Base-by-base conservation (phyloP, 2,113 vertebrate species). In the Brienomyrus longianalis region DNA sequence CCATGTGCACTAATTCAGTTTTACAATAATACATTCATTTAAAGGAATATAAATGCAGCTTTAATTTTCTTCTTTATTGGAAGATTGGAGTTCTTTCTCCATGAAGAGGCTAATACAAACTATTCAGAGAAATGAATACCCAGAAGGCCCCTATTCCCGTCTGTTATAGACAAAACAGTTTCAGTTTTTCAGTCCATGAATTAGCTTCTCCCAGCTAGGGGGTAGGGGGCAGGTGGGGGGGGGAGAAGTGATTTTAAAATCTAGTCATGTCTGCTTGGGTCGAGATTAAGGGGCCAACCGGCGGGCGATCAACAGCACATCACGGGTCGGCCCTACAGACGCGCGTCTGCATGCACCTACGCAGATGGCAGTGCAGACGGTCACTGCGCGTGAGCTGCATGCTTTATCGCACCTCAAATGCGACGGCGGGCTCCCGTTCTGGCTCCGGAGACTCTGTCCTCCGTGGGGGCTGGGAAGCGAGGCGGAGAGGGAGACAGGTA, bases 241-340 rank as follows among this genome's bases (percentile, higher is more conserved):
- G 70, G 3, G 48, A 45, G 3, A 90, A 89, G 77, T 77, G 21
- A 77, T 85, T 92, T 93, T 93, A 90, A 90, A 93, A 92, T 93
- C 93, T 88, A 9, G 91, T 93, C 93, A 94, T 93, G 93, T 77
- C 92, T 93, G 90, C 89, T 17, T 89, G 91, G 92, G 91, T 85
- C 54, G 92, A 93, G 95, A 93, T 95, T 94, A 94, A 90, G 93
- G 90, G 91, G 85, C 92, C 89, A 94, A 92, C 92, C 93, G 92
- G 93, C 91, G 92, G 51, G 19, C 10, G 48, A 31, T 10, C 15
- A 87, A 15, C 31, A 6, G 31, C 27, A 1, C 10, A 31, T 8
- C 11, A 2, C 11, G n/a, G n/a, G 23, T n/a, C 3, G 9, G 23
- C 23, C 83, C 5, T 31, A 5, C 23, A n/a, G 35, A 77, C 35